Conservation (phyloP, 1,140 invertebrate genomes). For the Drosophila tani region DNA sequence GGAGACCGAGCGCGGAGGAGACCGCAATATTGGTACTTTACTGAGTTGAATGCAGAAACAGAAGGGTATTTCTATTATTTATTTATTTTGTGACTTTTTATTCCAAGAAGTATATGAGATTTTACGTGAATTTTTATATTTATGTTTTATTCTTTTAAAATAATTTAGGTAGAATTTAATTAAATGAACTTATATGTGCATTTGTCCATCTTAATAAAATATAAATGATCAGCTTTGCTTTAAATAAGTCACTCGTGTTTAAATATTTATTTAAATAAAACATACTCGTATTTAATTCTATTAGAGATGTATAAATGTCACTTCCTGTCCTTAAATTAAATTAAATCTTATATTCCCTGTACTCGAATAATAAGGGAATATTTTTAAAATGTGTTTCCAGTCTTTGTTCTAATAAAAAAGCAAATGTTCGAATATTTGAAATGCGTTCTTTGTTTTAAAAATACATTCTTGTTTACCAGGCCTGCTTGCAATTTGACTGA, state of each 20-base stretch:
- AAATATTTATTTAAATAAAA: not conserved
- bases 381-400: slow-evolving; percentile 6
- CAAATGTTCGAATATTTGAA: slow-evolving; percentile 4
- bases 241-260: not conserved
- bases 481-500: slow-evolving; percentile 1
- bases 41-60: slow-evolving; percentile 1
- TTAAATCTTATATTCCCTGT: not conserved
- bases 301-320: not conserved
- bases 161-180: no score
- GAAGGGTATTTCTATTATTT: not conserved
- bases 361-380: not conserved
- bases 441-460: slow-evolving; percentile 15
- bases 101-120: no score
- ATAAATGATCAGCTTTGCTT: not conserved
- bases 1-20: slow-evolving; percentile 4
- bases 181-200: no score
- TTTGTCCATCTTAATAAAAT: not conserved
- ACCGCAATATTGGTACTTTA: not conserved
- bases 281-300: not conserved
- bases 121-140: no score
- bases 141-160: no score
- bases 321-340: not conserved
- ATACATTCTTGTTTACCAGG: slow-evolving; percentile 10
- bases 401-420: slow-evolving; percentile 17
- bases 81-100: not conserved